Conservation (phyloP, 2,888 invertebrate species). For the Hecatera dysodea region DNA sequence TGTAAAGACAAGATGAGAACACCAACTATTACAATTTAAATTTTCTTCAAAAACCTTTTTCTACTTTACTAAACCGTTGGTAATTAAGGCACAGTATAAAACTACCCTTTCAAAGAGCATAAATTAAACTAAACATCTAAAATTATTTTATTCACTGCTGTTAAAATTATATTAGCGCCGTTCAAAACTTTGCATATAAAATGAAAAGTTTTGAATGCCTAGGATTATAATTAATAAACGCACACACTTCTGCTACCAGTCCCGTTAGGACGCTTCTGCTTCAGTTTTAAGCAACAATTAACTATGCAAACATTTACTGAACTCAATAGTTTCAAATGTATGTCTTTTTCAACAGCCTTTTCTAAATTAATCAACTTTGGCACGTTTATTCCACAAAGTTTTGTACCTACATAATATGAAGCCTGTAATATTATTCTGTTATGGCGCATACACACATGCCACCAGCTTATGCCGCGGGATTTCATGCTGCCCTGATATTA, state of each 20-base stretch:
- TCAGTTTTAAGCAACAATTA: constrained; percentile 29
- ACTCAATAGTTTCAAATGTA: constrained; percentile 13
- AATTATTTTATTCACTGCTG: constrained; percentile 56
- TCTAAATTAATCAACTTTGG: no score
- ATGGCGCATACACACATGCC: no score
- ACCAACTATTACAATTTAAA: constrained; percentile 23
- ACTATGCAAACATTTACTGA: constrained; percentile 18
- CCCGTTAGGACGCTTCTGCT: constrained; percentile 23
- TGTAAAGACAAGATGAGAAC: not conserved
- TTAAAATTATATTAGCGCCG: constrained; percentile 61
- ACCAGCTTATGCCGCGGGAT: no score
- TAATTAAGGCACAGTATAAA: constrained; percentile 30
- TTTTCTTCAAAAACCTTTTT: constrained; percentile 26
- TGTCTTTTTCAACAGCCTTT: constrained; percentile 7
- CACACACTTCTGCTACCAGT: constrained; percentile 22
- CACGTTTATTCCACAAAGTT: no score
- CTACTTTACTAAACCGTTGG: not conserved
- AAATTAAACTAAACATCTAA: constrained; percentile 51
- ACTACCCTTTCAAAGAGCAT: constrained; percentile 14
- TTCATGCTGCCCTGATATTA: no score
- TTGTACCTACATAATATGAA: no score
- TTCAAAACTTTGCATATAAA: constrained; percentile 58
- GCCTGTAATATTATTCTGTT: not conserved
- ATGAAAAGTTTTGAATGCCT: constrained; percentile 57
- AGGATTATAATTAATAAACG: constrained; percentile 50